Evolutionary conservation across 1,140 invertebrate genomes (phyloP).

Genomic region (Diplogasteroides magnus): DNA sequence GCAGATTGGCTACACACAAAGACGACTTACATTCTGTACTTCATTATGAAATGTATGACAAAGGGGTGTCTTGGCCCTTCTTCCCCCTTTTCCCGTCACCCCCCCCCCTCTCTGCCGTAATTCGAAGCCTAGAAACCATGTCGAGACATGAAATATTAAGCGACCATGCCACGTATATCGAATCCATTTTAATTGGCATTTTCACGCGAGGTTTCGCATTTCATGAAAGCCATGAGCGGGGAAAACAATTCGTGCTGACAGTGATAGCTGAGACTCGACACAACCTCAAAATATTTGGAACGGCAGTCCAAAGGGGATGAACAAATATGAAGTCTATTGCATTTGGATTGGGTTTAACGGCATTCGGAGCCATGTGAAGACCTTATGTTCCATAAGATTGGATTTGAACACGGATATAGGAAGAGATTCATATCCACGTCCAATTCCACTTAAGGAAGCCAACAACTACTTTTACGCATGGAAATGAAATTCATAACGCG

Average conservation of each 20-base stretch:
- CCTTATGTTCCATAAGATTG: too few relatives aligned
- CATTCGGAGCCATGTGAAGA: too few relatives aligned
- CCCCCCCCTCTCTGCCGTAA: neutral
- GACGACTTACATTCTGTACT: neutral
- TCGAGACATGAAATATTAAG: neutral
- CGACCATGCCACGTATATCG: neutral
- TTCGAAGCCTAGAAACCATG: neutral
- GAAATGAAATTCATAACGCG: neutral
- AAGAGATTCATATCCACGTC: too few relatives aligned
- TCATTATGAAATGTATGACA: neutral
- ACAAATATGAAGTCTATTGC: too few relatives aligned
- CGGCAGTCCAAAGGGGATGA: too few relatives aligned
- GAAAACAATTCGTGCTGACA: too few relatives aligned
- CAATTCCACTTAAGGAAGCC: too few relatives aligned
- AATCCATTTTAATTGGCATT: constrained; percentile 1
- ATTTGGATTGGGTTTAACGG: too few relatives aligned
- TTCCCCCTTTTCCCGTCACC: neutral
- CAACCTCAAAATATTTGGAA: too few relatives aligned
- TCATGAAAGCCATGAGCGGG: too few relatives aligned
- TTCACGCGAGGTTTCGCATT: neutral
- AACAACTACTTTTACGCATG: neutral
- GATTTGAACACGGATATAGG: too few relatives aligned
- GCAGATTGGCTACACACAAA: neutral
- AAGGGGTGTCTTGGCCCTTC: neutral
- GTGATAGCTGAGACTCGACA: too few relatives aligned